Conservation (phyloP, 2,888 invertebrate species). For the Glomeris marginata region DNA sequence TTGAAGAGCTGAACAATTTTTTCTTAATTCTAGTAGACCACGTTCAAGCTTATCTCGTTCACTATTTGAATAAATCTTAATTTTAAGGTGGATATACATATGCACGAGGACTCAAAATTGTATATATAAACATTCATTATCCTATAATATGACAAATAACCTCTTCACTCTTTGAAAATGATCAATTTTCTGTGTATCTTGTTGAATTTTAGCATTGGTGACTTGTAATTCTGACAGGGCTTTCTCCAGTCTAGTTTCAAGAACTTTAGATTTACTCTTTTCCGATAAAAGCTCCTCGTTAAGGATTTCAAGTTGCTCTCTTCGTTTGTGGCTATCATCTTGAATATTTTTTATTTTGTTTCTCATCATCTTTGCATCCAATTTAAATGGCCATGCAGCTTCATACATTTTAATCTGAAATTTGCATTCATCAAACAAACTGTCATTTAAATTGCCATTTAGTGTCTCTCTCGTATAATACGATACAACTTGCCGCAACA, state of each 20-base stretch:
- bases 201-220: no score
- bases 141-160: background rate
- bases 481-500: constrained; percentile 26
- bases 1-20: constrained; percentile 6
- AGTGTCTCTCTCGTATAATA: no score
- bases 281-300: background rate
- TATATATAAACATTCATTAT: background rate
- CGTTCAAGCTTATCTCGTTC: constrained; percentile 13
- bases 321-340: constrained; percentile 1
- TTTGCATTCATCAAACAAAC: background rate
- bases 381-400: constrained; percentile 9
- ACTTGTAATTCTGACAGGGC: no score
- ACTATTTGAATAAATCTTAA: constrained; percentile 8
- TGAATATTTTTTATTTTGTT: constrained; percentile 4
- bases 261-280: background rate
- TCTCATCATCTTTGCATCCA: background rate
- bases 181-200: no score
- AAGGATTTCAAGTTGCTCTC: background rate
- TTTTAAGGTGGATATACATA: no score
- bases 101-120: no score
- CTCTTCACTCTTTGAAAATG: no score
- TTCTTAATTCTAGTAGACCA: constrained; percentile 7
- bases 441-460: background rate
- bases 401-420: constrained; percentile 14
- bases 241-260: no score